Percentiles rank a stretch among this genome's conserved stretches.
These are phyloP conservation scores for Ooceraea biroi DNA, from an alignment of 1,140 invertebrate species.

Conservation along the genomic window DNA sequence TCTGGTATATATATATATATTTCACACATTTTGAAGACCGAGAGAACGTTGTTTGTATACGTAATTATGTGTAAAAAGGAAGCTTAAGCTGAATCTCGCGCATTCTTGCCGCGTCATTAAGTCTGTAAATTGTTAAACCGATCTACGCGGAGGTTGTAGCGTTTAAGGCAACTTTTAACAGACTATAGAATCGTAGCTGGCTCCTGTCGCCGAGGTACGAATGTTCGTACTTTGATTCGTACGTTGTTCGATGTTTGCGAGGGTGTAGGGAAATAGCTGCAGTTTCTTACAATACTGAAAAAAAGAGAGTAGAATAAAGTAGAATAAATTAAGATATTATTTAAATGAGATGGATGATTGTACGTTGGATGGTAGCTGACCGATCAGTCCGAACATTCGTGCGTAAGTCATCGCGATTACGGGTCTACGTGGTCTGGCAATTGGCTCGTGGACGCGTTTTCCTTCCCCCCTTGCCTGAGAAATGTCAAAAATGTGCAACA, in stretches of 20 bases:
- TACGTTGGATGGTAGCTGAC: conserved; percentile 13
- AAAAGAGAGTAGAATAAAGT: conserved; percentile 17
- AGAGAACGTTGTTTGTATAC: conserved; percentile 81
- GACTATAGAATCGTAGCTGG: conserved; percentile 82
- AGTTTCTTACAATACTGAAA: conserved; percentile 36
- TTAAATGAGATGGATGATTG: not conserved
- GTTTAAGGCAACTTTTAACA: conserved; percentile 85
- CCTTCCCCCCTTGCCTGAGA: not conserved
- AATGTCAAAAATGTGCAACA: not conserved
- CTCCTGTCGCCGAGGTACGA: conserved; percentile 40
- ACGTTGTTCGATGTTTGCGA: not conserved
- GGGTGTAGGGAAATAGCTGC: conserved; percentile 13
- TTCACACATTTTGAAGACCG: conserved; percentile 73
- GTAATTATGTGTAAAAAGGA: conserved; percentile 49
- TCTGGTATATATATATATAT: conserved; percentile 80
- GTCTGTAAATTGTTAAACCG: conserved; percentile 70
- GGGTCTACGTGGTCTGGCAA: conserved; percentile 45
- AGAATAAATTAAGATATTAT: conserved; percentile 17
- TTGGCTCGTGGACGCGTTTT: conserved; percentile 19
- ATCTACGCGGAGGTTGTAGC: conserved; percentile 83
- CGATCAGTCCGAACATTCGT: conserved; percentile 51
- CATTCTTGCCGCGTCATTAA: conserved; percentile 54
- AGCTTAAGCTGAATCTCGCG: conserved; percentile 64
- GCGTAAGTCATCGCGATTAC: conserved; percentile 32
- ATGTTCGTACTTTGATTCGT: conserved; percentile 42